phyloP scores from a whole-genome alignment of 2,113 vertebrate species.

The Oceanites oceanicus region DNA sequence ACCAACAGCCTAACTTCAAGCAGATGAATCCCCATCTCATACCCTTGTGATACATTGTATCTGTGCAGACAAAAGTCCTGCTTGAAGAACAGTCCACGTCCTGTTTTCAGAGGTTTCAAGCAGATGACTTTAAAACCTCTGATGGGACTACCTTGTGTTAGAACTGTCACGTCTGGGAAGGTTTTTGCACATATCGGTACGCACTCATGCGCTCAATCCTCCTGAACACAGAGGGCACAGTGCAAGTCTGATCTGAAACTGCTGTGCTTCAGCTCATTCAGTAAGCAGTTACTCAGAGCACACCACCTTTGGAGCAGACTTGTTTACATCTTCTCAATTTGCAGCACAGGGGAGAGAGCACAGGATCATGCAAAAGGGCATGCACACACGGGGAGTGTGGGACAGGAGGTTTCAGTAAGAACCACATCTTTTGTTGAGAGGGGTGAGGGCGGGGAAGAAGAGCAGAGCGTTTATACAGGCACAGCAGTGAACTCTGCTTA shows the following conservation, averaged over 20 bases:
- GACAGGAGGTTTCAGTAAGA: background rate
- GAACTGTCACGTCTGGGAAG: background rate
- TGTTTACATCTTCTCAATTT: background rate
- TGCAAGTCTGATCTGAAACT: background rate
- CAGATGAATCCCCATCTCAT: background rate
- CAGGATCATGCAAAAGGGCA: background rate
- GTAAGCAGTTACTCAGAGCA: background rate
- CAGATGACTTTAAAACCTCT: background rate
- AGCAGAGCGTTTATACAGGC: background rate
- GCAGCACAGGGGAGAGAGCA: background rate
- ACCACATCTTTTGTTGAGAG: background rate
- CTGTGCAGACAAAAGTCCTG: background rate
- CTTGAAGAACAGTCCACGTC: background rate
- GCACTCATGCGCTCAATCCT: background rate
- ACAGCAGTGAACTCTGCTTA: background rate
- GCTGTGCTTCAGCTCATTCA: background rate
- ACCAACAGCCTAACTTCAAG: background rate
- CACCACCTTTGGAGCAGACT: background rate
- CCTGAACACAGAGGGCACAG: background rate
- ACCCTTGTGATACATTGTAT: background rate
- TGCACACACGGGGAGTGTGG: background rate
- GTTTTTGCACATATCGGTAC: background rate
- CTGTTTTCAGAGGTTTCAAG: background rate
- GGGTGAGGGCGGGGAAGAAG: background rate
- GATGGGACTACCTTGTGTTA: background rate